Evolutionary conservation across 2,113 vertebrate genomes (phyloP), one percentile per base, ranked within the genome.

Genomic region (Xiphias gladius): DNA sequence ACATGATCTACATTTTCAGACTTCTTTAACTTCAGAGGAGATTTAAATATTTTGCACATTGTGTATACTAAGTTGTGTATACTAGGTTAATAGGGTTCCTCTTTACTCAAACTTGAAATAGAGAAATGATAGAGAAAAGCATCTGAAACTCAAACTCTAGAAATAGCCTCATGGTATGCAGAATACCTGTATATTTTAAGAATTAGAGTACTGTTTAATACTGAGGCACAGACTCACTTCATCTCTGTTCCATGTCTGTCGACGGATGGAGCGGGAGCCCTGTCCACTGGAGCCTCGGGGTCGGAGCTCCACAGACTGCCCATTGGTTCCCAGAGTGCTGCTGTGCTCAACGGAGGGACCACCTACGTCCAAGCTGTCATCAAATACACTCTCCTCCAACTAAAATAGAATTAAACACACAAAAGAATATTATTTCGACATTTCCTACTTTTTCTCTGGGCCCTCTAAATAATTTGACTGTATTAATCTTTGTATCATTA

Each of bases 181-280:
- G 9, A 50, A 3, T 22, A 2, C 3, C 39, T 76, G 4, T 17
- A 55, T 41, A 46, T 43, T 73, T 41, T 62, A 13, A 74, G 14
- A 16, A 28, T 35, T 8, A 14, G 41, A 13, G 16, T 46, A 22
- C 3, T 26, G 2, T 24, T 66, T 46, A 1, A 75, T 26, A 66
- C 13, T 37, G n/a, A 32, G 77, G 41, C n/a, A 26, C 20, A 16
- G 10, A 86, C 90, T 96, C 81, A 98, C 98, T 89, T 99, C 98
- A 83, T 99, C 98, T 86, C 97, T 95, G 85, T 97, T 99, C 98
- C 98, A 99, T 7, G 98, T 99, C 89, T 97, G 97, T 46, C 97
- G 93, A 32, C 97, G 95, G 43, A 98, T 97, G 78, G 98, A 97
- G 11, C 96, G 96, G 35, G 96, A 95, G 86, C 97, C 95, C 1